Evolutionary conservation across 2,888 invertebrate species (phyloP), one percentile per base, ranked within the genome.

Genomic region (Caenorhabditis japonica): DNA sequence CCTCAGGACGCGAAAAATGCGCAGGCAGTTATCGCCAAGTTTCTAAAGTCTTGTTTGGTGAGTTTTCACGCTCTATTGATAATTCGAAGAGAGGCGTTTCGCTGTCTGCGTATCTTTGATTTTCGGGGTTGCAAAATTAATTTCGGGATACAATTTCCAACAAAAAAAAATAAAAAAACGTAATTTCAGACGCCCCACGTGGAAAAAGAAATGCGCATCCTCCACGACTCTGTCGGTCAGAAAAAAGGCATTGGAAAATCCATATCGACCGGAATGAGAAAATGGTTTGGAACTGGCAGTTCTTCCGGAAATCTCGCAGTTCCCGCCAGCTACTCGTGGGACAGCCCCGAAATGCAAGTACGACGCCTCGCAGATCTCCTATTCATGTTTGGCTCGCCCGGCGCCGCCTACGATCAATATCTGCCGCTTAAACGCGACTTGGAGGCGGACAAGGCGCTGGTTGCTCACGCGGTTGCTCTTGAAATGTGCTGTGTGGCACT

Each of bases 391-490:
- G 7, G 85, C 2, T 75, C 84, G 3, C 77, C 82, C 70, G 51
- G 64, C n/a, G 76, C 80, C 21, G 83, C 86, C 13, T 80, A 82
- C 89, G 93, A 94, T 88, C 92, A 94, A 0, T 99, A 97, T 89
- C 95, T 97, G 89, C 92, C 59, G 12, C 44, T 95, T n/a, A 97
- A 97, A 89, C 92, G 95, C 56, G 99, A 99, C 88, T 97, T 97
- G 88, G 94, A 93, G 87, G 93, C 93, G 1, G 97, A 99, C 88
- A 94, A 95, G 80, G 97, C 97, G 0, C 97, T 96, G 96, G 91
- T 96, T 27, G 94, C 97, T 88, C 81, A 85, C 43, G 96, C 97
- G 0, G 95, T 97, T 10, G 95, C 97, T 4, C 90, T 96, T 38
- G 86, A 86, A 76, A 84, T 86, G 84, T 81, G 84, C 5, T 84